These are phyloP conservation scores for Gandaritis pyraliata DNA, from an alignment of 2,888 invertebrate species.

Conservation along the genomic window DNA sequence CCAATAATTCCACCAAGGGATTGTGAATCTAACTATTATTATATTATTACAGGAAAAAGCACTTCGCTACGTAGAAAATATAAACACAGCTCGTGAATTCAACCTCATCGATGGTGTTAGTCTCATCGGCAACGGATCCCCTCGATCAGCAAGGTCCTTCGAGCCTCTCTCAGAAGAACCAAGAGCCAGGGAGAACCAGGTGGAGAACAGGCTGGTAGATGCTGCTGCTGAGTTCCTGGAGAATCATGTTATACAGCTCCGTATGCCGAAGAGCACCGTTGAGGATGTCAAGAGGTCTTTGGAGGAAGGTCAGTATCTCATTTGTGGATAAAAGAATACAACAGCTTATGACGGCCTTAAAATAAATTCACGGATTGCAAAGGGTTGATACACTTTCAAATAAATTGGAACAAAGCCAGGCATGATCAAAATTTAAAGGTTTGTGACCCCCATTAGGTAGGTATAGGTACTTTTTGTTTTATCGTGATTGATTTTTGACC, in stretches of 20 bases:
- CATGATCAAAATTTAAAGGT: too few relatives aligned
- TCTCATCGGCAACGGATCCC: constrained; percentile 74
- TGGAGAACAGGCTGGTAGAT: constrained; percentile 90
- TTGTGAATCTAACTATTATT: constrained; percentile 13
- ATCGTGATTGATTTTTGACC: too few relatives aligned
- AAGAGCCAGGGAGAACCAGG: constrained; percentile 88
- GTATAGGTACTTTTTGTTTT: too few relatives aligned
- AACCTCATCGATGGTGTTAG: constrained; percentile 85
- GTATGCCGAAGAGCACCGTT: constrained; percentile 89
- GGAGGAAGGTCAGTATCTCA: constrained; percentile 88
- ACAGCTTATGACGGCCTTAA: too few relatives aligned
- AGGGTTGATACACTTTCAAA: too few relatives aligned
- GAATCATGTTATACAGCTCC: constrained; percentile 92
- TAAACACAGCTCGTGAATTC: constrained; percentile 81
- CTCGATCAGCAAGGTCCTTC: constrained; percentile 84
- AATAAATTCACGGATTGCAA: too few relatives aligned
- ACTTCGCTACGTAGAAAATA: constrained; percentile 87
- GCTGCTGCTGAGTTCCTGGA: constrained; percentile 90
- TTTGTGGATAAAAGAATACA: background rate
- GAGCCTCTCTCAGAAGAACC: constrained; percentile 89
- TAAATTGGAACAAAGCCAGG: too few relatives aligned
- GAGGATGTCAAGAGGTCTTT: constrained; percentile 90
- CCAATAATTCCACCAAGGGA: background rate
- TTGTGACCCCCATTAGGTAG: too few relatives aligned
- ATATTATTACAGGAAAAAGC: constrained; percentile 86